phyloP scores from a whole-genome alignment of 2,888 invertebrate genomes.

The Lordiphosa andalusiaca region DNA sequence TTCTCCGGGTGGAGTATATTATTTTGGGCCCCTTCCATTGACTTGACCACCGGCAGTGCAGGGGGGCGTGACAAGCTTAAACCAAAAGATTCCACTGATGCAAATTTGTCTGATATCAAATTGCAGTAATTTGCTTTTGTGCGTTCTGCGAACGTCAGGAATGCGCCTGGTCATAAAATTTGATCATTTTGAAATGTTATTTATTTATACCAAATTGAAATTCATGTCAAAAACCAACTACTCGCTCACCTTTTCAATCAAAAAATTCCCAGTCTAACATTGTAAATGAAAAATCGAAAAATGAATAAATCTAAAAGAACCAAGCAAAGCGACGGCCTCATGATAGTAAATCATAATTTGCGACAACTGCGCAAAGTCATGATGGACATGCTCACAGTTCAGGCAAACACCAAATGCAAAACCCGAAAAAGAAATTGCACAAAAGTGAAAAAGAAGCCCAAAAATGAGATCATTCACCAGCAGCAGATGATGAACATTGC shows the following conservation, averaged over 20 bases:
- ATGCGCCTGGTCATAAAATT: background rate
- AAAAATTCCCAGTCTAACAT: background rate
- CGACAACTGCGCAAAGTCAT: slow-evolving; percentile 1
- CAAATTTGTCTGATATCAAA: slow-evolving; percentile 66
- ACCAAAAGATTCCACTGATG: slow-evolving; percentile 43
- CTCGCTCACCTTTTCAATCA: background rate
- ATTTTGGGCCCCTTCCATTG: slow-evolving; percentile 19
- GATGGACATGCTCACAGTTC: background rate
- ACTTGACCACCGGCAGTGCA: slow-evolving; percentile 34
- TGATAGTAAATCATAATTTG: slow-evolving; percentile 6
- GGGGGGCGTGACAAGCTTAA: slow-evolving; percentile 54
- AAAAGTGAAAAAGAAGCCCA: background rate
- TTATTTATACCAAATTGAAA: too few relatives aligned
- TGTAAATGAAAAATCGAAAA: background rate
- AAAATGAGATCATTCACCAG: slow-evolving; percentile 13
- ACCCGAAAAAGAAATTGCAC: background rate
- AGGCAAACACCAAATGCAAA: background rate
- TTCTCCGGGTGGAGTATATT: slow-evolving; percentile 11
- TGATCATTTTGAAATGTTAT: too few relatives aligned
- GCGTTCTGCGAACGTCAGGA: background rate
- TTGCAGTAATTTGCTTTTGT: slow-evolving; percentile 54
- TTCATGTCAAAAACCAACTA: too few relatives aligned
- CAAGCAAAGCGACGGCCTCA: background rate
- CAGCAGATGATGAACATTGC: slow-evolving; percentile 8
- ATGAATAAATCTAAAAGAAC: slow-evolving; percentile 9